A percentile compares a stretch with the other conserved stretches of the same genome.
phyloP scores from a whole-genome alignment of 2,797 vertebrate species.

The Danionella dracula region DNA sequence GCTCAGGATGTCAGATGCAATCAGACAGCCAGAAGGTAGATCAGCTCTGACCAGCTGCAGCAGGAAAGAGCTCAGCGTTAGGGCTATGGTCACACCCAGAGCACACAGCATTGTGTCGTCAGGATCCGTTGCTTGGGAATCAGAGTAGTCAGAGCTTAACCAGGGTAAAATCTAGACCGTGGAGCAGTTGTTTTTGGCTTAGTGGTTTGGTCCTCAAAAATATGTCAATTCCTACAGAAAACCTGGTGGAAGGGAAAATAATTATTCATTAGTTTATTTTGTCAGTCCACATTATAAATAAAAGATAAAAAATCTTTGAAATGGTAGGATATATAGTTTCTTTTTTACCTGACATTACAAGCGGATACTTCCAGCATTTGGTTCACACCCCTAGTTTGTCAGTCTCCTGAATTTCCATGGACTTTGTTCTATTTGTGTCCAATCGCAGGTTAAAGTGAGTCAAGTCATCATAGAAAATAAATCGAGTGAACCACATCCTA shows the following conservation, averaged over 20 bases:
- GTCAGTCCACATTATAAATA: conserved; percentile 1
- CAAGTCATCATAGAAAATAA: neutral
- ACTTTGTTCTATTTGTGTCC: neutral
- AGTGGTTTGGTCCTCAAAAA: neutral
- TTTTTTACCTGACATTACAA: conserved; percentile 27
- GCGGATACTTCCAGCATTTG: neutral
- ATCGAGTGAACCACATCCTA: conserved; percentile 21
- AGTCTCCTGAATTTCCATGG: neutral
- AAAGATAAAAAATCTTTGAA: too few relatives aligned
- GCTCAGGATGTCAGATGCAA: conserved; percentile 84
- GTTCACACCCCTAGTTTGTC: neutral
- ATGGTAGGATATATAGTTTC: too few relatives aligned
- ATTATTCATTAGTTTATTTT: neutral
- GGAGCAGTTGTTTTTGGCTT: neutral
- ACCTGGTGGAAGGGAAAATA: neutral
- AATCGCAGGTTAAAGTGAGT: neutral
- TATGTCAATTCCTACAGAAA: neutral
- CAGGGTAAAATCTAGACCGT: neutral
- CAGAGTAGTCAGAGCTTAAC: conserved; percentile 40
- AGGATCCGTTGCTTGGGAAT: conserved; percentile 37
- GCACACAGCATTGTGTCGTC: conserved; percentile 52
- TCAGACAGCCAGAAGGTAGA: conserved; percentile 73
- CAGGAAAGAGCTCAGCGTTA: conserved; percentile 57
- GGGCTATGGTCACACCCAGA: conserved; percentile 46
- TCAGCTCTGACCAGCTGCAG: conserved; percentile 23